Conservation (phyloP, 2,888 invertebrate genomes). For the Ophion ventricosus region DNA sequence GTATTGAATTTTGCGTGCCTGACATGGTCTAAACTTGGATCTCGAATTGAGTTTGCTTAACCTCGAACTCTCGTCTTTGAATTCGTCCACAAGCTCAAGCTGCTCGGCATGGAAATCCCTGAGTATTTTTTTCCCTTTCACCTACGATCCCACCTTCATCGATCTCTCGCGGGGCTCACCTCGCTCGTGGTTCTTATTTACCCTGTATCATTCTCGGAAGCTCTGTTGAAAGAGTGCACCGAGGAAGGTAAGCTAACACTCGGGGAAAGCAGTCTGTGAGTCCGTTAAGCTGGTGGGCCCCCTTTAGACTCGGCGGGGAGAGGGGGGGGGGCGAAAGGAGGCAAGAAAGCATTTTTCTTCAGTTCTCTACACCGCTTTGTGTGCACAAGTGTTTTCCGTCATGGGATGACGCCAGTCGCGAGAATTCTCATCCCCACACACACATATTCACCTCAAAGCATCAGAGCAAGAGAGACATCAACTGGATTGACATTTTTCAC, state of each 20-base stretch:
- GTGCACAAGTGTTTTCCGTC: slow-evolving; percentile 73
- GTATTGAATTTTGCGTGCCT: too few species aligned
- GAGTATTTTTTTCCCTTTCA: not conserved
- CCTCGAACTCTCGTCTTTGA: not conserved
- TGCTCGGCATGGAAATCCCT: not conserved
- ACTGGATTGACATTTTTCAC: slow-evolving; percentile 49
- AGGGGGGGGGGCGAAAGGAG: slow-evolving; percentile 17
- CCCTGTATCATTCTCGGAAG: not conserved
- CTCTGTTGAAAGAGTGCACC: slow-evolving; percentile 25
- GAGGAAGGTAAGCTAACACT: slow-evolving; percentile 26
- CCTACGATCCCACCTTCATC: not conserved
- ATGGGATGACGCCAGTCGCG: slow-evolving; percentile 57
- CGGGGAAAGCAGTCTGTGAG: slow-evolving; percentile 35
- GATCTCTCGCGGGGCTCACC: not conserved
- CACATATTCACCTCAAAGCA: slow-evolving; percentile 3
- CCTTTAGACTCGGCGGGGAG: not conserved
- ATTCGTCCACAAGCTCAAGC: not conserved
- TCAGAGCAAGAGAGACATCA: slow-evolving; percentile 19
- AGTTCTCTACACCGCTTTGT: slow-evolving; percentile 67
- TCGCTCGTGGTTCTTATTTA: slow-evolving; percentile 16
- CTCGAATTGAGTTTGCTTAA: too few species aligned
- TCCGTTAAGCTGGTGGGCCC: slow-evolving; percentile 65
- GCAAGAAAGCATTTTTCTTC: slow-evolving; percentile 51
- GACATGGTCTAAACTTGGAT: too few species aligned
- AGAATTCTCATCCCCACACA: not conserved